phyloP scores from a whole-genome alignment of 2,113 vertebrate species.

The Limanda limanda region DNA sequence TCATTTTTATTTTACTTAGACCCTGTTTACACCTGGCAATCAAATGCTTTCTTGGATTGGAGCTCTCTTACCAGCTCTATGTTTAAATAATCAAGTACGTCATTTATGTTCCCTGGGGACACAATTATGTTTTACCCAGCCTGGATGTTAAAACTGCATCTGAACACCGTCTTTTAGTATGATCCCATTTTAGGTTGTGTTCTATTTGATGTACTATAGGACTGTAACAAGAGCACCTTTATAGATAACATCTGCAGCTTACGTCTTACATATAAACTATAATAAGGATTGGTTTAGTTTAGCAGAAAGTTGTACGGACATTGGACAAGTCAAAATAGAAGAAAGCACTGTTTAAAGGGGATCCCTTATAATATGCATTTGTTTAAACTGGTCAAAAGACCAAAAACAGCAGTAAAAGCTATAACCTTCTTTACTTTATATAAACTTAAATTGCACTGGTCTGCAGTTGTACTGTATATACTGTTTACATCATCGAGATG shows the following conservation, averaged over 20 bases:
- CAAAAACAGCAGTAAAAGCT: slow-evolving; percentile 19
- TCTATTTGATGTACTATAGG: neutral
- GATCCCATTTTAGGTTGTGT: neutral
- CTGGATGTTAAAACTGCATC: no score
- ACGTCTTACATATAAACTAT: neutral
- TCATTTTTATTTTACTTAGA: no score
- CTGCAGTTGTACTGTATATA: slow-evolving; percentile 32
- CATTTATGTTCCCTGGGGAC: no score
- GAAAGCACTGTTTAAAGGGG: neutral
- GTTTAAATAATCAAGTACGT: no score
- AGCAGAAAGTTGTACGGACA: neutral
- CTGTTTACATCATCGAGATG: slow-evolving; percentile 59
- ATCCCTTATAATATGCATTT: neutral
- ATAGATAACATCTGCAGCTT: neutral
- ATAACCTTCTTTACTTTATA: slow-evolving; percentile 40
- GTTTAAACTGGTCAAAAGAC: neutral
- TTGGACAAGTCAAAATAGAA: neutral
- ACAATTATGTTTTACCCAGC: no score
- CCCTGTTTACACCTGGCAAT: no score
- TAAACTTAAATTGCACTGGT: slow-evolving; percentile 30
- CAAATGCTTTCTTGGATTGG: no score
- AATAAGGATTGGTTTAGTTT: neutral
- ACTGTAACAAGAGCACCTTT: neutral
- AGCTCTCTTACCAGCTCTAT: no score
- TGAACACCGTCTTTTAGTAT: no score